Conservation (phyloP, 35 echinoderm and acorn worm genomes). For the Chiridota heheva region DNA sequence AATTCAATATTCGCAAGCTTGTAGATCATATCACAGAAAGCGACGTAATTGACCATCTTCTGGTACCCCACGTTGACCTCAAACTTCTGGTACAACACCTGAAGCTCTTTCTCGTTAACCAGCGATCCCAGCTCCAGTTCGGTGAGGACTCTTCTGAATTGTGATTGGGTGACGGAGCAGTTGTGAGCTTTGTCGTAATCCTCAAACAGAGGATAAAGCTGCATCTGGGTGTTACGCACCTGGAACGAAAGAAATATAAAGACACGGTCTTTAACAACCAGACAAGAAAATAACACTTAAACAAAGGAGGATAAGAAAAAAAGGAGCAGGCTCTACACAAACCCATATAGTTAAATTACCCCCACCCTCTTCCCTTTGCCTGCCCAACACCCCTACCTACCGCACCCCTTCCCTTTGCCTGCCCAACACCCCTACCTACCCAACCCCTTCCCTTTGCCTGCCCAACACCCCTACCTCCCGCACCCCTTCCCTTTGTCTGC, state of each 20-base stretch:
- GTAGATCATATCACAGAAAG: constrained; percentile 91
- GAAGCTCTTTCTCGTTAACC: constrained; percentile 88
- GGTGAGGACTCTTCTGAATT: constrained; percentile 89
- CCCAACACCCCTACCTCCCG: no score
- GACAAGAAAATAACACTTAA: neutral
- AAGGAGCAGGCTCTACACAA: no score
- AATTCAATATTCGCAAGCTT: constrained; percentile 90
- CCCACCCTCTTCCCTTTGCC: no score
- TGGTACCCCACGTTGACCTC: constrained; percentile 86
- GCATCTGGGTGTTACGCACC: constrained; percentile 77
- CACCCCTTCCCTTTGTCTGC: no score
- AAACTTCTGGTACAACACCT: constrained; percentile 89
- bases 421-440: no score
- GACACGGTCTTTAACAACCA: neutral
- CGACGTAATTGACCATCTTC: constrained; percentile 80
- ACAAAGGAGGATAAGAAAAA: no score
- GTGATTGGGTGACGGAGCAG: constrained; percentile 77
- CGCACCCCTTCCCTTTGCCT: no score
- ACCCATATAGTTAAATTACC: no score
- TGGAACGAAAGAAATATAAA: constrained; percentile 32
- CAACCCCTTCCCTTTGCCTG: no score
- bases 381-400: no score
- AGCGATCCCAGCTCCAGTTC: constrained; percentile 84
- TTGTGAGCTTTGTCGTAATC: constrained; percentile 96
- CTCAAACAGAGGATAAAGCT: constrained; percentile 93